Evolutionary conservation across 2,797 vertebrate genomes (phyloP), one percentile per base, ranked within the genome.

Genomic region (Molossus alvarezi): DNA sequence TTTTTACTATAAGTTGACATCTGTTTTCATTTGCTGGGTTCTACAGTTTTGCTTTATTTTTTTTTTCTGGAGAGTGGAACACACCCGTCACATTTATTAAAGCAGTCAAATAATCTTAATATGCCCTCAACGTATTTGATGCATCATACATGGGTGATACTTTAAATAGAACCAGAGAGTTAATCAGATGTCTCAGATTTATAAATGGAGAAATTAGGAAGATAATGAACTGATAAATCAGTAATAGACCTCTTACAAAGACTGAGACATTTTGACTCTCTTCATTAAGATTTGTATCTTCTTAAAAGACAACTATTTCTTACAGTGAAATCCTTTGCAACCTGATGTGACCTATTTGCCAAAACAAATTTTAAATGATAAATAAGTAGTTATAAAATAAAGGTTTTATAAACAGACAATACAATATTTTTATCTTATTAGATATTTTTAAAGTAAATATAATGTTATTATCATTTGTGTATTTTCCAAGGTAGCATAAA

Each of bases 141-240:
- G 75, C 89, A 95, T 96, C 97, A 96, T 94, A 53, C 20, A 33
- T 95, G 97, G 94, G 69, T 69, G 80, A 96, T 97, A 95, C 96
- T 98, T 98, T 97, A 97, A 98, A 97, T 97, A 97, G 97, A 95
- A 96, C 92, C 90, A 96, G 97, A 96, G 94, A 98, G 96, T 98
- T 98, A 98, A 98, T 98, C 98, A 98, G 98, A 98, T 97, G 90
- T 97, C 95, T 97, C 90, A 96, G 57, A 97, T 98, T 98, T 98
- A 98, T 98, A 98, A 98, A 98, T 98, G 97, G 97, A 93, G 80
- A 97, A 98, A 98, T 98, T 98, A 98, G 96, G 93, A 98, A 98
- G 98, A 98, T 98, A 98, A 98, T 98, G 98, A 98, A 98, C 98
- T 98, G 98, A 98, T 98, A 98, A 98, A 98, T 98, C 97, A 98